These are phyloP conservation scores for Laupala kohalensis DNA, from an alignment of 1,140 invertebrate genomes.

Conservation along the genomic window DNA sequence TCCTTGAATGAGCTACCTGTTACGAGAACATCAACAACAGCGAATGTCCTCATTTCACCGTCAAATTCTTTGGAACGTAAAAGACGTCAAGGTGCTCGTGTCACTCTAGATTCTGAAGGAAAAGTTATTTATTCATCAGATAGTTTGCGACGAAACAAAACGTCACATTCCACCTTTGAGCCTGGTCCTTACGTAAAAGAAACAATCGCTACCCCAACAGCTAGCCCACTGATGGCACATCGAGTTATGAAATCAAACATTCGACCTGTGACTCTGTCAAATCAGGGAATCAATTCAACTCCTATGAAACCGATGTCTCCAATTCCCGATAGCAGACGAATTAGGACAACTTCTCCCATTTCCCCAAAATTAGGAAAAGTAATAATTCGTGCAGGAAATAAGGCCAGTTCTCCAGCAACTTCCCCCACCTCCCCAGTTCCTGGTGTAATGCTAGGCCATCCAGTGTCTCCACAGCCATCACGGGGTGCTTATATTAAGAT, in stretches of 20 bases:
- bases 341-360: slow-evolving; percentile 3
- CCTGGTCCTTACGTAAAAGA: slow-evolving; percentile 64
- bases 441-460: slow-evolving; percentile 23
- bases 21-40: neutral
- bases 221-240: slow-evolving; percentile 20
- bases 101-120: slow-evolving; percentile 74
- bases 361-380: slow-evolving; percentile 45
- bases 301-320: neutral
- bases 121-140: slow-evolving; percentile 83
- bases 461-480: slow-evolving; percentile 25
- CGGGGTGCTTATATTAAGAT: slow-evolving; percentile 58
- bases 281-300: neutral
- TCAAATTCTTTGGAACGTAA: slow-evolving; percentile 24
- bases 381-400: slow-evolving; percentile 43
- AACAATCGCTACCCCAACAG: slow-evolving; percentile 23
- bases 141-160: slow-evolving; percentile 65
- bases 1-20: slow-evolving; percentile 61
- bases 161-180: slow-evolving; percentile 69
- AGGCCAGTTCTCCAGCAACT: slow-evolving; percentile 29
- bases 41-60: slow-evolving; percentile 21
- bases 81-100: slow-evolving; percentile 54
- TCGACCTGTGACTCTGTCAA: slow-evolving; percentile 17
- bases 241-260: slow-evolving; percentile 18
- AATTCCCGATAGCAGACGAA: neutral
- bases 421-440: slow-evolving; percentile 43